A percentile compares a stretch with the other conserved stretches of the same genome.
Evolutionary conservation across 2,113 vertebrate genomes (phyloP).

Genomic region (Pachyramphus minor): DNA sequence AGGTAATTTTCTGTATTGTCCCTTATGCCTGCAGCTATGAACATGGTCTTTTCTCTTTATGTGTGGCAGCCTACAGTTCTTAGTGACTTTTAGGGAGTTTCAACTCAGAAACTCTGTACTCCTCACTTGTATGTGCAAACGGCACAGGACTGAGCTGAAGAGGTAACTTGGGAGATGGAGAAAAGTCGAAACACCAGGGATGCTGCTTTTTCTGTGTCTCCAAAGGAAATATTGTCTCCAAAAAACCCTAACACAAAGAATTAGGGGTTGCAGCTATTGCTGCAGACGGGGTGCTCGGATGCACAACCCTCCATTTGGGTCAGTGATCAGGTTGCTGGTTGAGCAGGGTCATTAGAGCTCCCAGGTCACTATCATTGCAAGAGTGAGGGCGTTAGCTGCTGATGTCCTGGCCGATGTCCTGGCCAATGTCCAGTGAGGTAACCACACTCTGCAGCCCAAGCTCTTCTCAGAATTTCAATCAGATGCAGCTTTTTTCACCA

Average conservation of each 20-base stretch:
- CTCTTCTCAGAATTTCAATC: background rate
- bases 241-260: accelerated
- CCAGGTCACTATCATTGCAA: background rate
- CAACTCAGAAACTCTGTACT: background rate
- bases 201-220: background rate
- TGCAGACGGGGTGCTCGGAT: background rate
- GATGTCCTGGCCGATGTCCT: background rate
- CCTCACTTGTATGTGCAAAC: background rate
- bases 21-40: background rate
- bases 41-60: background rate
- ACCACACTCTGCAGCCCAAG: background rate
- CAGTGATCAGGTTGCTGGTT: background rate
- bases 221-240: background rate
- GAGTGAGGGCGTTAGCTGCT: background rate
- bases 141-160: background rate
- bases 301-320: background rate
- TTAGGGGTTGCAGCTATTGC: background rate
- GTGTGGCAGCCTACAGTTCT: background rate
- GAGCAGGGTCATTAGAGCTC: background rate
- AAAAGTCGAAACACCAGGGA: background rate
- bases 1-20: background rate
- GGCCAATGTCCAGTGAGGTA: background rate
- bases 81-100: background rate
- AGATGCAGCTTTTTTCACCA: background rate
- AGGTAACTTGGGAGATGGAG: too few species aligned